Evolutionary conservation across 2,797 vertebrate species (phyloP).

Genomic region (Atherinosoma microstoma): DNA sequence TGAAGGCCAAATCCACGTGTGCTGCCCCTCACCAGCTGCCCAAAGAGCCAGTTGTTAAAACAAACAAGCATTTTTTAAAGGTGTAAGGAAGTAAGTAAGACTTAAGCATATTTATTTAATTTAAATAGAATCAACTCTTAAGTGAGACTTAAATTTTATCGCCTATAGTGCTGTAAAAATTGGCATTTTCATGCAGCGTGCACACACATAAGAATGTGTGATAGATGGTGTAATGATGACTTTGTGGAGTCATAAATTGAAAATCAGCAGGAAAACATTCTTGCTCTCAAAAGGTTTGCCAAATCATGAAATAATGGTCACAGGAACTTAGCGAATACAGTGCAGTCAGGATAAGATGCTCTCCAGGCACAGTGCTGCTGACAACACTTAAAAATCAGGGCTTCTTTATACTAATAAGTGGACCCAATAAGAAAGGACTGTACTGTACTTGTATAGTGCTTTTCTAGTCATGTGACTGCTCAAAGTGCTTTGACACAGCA

Average conservation of each 20-base stretch:
- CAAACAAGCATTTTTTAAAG: conserved; percentile 78
- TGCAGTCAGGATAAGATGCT: conserved; percentile 23
- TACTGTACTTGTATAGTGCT: no score
- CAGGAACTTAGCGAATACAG: conserved; percentile 14
- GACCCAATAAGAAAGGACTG: no score
- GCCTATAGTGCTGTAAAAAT: conserved; percentile 76
- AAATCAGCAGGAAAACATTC: conserved; percentile 29
- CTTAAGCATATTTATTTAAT: conserved; percentile 67
- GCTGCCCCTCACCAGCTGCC: conserved; percentile 63
- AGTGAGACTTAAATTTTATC: conserved; percentile 44
- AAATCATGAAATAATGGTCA: conserved; percentile 17
- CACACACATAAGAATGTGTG: conserved; percentile 2
- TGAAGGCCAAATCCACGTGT: conserved; percentile 66
- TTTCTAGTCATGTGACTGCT: no score
- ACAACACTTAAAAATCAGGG: conserved; percentile 10
- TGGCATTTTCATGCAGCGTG: conserved; percentile 55
- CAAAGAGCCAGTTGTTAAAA: conserved; percentile 75
- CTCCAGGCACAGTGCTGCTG: conserved; percentile 4
- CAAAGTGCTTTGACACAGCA: no score
- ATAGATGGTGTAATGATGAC: conserved; percentile 46
- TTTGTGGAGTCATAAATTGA: conserved; percentile 45
- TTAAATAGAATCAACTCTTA: conserved; percentile 43
- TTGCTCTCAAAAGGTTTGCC: neutral
- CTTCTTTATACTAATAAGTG: conserved; percentile 9
- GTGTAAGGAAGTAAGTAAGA: conserved; percentile 62